A percentile compares a stretch with the other conserved stretches of the same genome.
Evolutionary conservation across 2,888 invertebrate genomes (phyloP).

Genomic region (Pyrrhia umbra): DNA sequence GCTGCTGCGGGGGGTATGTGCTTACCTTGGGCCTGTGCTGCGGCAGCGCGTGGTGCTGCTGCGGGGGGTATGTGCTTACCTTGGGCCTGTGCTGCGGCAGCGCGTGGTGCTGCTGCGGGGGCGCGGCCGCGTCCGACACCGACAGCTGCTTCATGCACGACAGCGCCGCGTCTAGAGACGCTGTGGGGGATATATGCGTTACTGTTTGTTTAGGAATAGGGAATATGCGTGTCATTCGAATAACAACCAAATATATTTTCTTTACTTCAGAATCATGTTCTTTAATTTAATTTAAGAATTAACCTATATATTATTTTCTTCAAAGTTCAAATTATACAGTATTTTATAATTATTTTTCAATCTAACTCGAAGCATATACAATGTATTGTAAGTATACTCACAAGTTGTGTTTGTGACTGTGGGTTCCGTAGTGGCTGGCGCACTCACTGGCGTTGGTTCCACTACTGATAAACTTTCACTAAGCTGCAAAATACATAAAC

Average conservation of each 20-base stretch:
- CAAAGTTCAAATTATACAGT: too few species aligned
- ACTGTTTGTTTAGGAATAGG: too few species aligned
- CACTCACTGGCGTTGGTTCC: slow-evolving; percentile 74
- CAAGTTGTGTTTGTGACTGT: slow-evolving; percentile 67
- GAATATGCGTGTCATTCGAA: too few species aligned
- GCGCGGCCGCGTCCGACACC: slow-evolving; percentile 70
- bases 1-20: too few species aligned
- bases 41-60: slow-evolving; percentile 64
- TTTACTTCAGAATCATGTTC: too few species aligned
- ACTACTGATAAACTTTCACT: slow-evolving; percentile 76
- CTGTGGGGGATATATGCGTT: slow-evolving; percentile 29
- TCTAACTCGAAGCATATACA: too few species aligned
- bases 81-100: slow-evolving; percentile 61
- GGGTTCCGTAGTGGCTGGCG: slow-evolving; percentile 69
- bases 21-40: slow-evolving; percentile 74
- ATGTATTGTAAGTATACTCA: slow-evolving; percentile 20
- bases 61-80: slow-evolving; percentile 56
- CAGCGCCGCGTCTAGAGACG: slow-evolving; percentile 83
- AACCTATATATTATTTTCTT: too few species aligned
- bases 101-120: slow-evolving; percentile 49
- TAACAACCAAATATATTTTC: too few species aligned
- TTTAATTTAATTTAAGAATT: too few species aligned
- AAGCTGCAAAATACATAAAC: too few species aligned
- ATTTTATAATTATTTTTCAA: too few species aligned
- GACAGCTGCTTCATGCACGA: slow-evolving; percentile 88